A percentile compares a stretch with the other conserved stretches of the same genome.
phyloP scores from a whole-genome alignment of 2,888 invertebrate species.

The Caenorhabditis drosophilae region DNA sequence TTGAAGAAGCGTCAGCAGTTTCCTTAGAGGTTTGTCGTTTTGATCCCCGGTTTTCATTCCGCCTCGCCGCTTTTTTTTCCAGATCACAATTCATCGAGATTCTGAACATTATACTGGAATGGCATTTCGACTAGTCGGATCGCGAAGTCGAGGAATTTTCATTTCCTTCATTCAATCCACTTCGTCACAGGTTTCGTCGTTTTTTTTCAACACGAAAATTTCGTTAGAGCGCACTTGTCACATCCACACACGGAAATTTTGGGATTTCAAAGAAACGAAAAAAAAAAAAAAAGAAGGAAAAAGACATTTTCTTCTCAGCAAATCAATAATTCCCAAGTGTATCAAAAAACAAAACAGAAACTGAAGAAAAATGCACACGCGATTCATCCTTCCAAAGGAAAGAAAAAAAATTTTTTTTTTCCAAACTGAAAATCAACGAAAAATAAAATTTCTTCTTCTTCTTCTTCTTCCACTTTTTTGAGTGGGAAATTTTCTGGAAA shows the following conservation, averaged over 20 bases:
- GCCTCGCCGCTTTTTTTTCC: background rate
- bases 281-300: background rate
- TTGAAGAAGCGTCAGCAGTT: background rate
- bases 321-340: background rate
- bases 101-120: slow-evolving; percentile 21
- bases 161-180: slow-evolving; percentile 16
- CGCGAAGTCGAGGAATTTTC: slow-evolving; percentile 26
- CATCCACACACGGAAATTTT: no score
- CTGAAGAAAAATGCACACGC: background rate
- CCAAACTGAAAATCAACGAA: no score
- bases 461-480: no score
- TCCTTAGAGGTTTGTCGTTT: slow-evolving; percentile 1
- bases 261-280: background rate
- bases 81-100: slow-evolving; percentile 16
- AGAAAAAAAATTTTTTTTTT: no score
- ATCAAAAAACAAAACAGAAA: background rate
- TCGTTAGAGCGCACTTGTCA: no score
- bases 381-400: no score
- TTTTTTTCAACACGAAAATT: no score
- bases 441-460: no score
- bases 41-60: slow-evolving; percentile 6
- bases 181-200: slow-evolving; percentile 18
- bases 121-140: slow-evolving; percentile 34
- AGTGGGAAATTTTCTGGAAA: no score
- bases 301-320: background rate